Base-by-base conservation (phyloP, 2,113 vertebrate genomes). In the Neolamprologus brichardi region DNA sequence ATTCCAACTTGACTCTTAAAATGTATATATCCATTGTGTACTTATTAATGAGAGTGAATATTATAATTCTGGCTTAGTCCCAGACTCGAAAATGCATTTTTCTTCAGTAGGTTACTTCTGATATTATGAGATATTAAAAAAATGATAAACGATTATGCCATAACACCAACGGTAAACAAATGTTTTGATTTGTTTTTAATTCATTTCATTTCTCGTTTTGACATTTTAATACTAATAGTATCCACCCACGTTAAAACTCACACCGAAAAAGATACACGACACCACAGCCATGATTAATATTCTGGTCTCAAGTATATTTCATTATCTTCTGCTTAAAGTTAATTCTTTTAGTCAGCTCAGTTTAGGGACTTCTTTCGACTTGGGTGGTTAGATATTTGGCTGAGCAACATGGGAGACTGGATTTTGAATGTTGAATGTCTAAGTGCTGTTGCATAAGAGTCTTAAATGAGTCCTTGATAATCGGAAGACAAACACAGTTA, bases 361-460 rank as follows among this genome's bases (percentile, higher is more conserved):
- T 83, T 86, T 44, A 72, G 41, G 64, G 58, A 79, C 13, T 84
- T 79, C 49, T 77, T 49, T 87, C 51, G 30, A 77, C 20, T 72
- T 72, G 81, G 49, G 46, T 46, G 60, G 49, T 85, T 80, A 62
- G 25, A 81, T 78, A 81, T 88, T 84, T 88, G 81, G 75, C 84
- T 28, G 39, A 84, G 75, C 80, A 51, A 32, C n/a, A 32, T 23
- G 17, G 62, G 62, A 77, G 25, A 87, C 28, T 79, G 7, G n/a
- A 86, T 77, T 91, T 58, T 39, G 23, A 82, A 84, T 51, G 53
- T 85, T 81, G 87, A 92, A 81, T 83, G 80, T 92, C 39, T 87
- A 83, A 91, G 87, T 92, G 86, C 54, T 90, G 77, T 90, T 93
- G 49, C 89, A 17, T 83, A 90, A 91, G 72, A 20, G 84, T 91